Percentiles rank a stretch among this genome's conserved stretches.
Evolutionary conservation across 1,140 invertebrate genomes (phyloP).

Genomic region (Drosophila pandora): DNA sequence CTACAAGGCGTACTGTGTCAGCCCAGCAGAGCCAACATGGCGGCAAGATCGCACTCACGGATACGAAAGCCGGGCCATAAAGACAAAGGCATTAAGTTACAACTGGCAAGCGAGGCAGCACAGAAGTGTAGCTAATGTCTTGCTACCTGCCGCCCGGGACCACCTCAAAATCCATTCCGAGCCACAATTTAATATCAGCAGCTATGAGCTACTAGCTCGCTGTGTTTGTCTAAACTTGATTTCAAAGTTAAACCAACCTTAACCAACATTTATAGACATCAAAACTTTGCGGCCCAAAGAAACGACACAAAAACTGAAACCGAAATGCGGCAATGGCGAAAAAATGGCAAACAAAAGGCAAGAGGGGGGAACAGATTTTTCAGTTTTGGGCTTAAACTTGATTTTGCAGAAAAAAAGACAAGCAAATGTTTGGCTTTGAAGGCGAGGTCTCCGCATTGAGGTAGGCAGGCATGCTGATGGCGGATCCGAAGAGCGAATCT

Average conservation of each 20-base stretch:
- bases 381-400: slow-evolving; percentile 70
- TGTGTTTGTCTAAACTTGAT: slow-evolving; percentile 68
- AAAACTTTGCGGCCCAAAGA: slow-evolving; percentile 60
- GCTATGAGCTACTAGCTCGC: slow-evolving; percentile 7
- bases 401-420: slow-evolving; percentile 52
- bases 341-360: slow-evolving; percentile 27
- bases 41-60: slow-evolving; percentile 51
- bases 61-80: slow-evolving; percentile 52
- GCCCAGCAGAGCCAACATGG: slow-evolving; percentile 28
- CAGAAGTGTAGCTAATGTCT: slow-evolving; percentile 50
- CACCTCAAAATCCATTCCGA: slow-evolving; percentile 9
- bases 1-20: slow-evolving; percentile 14
- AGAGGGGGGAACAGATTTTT: slow-evolving; percentile 35
- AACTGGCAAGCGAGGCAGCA: slow-evolving; percentile 34
- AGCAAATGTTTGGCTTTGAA: slow-evolving; percentile 45
- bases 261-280: slow-evolving; percentile 78
- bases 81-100: slow-evolving; percentile 74
- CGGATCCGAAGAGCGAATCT: slow-evolving; percentile 14
- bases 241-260: slow-evolving; percentile 80
- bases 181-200: slow-evolving; percentile 42
- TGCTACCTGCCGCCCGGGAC: slow-evolving; percentile 8
- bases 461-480: slow-evolving; percentile 36
- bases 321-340: too few species aligned
- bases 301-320: slow-evolving; percentile 24
- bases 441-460: slow-evolving; percentile 66